phyloP scores from a whole-genome alignment of 2,113 vertebrate genomes.

The Campylomormyrus tamandua region DNA sequence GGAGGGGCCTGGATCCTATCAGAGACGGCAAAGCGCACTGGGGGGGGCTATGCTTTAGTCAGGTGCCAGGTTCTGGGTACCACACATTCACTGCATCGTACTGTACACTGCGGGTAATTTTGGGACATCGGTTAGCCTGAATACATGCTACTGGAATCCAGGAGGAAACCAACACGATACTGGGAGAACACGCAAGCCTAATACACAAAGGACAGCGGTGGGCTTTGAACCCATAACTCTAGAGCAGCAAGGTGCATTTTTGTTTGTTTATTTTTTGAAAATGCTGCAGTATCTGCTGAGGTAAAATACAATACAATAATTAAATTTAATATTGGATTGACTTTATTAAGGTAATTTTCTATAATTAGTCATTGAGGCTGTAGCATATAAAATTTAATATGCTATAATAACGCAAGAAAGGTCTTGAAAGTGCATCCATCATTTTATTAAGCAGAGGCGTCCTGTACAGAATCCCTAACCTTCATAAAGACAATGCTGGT shows the following conservation, averaged over 20 bases:
- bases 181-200: neutral
- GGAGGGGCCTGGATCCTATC: neutral
- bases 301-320: neutral
- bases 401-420: neutral
- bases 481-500: conserved; percentile 4
- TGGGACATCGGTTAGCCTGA: neutral
- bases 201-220: neutral
- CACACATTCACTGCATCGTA: neutral
- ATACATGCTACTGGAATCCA: neutral
- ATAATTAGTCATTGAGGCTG: neutral
- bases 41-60: neutral
- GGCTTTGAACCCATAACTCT: neutral
- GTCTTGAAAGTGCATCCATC: neutral
- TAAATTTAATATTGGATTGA: neutral
- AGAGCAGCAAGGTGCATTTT: neutral
- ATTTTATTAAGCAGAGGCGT: neutral
- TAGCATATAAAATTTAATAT: neutral
- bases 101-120: neutral
- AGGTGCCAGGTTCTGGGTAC: neutral
- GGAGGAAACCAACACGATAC: neutral
- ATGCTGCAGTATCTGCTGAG: neutral
- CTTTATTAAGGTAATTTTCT: neutral
- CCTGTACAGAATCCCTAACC: neutral
- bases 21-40: neutral
- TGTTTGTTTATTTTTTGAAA: neutral